A percentile compares a stretch with the other conserved stretches of the same genome.
Evolutionary conservation across 2,797 vertebrate genomes (phyloP).

Genomic region (Smutsia gigantea): DNA sequence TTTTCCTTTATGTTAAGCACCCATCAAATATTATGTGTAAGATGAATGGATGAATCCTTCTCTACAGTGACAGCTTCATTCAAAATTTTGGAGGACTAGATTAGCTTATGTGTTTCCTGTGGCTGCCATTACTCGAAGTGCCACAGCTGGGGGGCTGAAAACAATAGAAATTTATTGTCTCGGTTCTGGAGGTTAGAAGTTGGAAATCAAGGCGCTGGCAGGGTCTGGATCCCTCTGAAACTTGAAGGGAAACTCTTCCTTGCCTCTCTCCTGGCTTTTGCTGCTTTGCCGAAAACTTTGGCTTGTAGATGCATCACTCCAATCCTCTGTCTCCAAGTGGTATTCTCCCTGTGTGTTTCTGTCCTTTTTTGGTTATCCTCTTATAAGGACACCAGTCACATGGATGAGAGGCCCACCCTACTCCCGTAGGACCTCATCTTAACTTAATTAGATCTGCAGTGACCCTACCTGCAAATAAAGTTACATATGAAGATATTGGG

Average conservation of each 20-base stretch:
- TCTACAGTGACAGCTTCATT: not conserved
- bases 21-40: not conserved
- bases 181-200: not conserved
- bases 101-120: not conserved
- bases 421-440: not conserved
- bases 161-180: not conserved
- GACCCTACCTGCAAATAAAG: not conserved
- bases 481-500: not conserved
- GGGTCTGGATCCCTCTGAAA: not conserved
- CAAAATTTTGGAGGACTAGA: not conserved
- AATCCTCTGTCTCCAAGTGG: not conserved
- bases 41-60: not conserved
- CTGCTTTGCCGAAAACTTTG: not conserved
- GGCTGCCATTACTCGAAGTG: not conserved
- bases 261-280: not conserved
- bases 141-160: not conserved
- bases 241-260: not conserved
- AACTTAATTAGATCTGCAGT: not conserved
- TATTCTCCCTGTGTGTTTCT: not conserved
- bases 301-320: not conserved
- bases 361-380: not conserved
- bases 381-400: not conserved
- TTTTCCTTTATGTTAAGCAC: not conserved
- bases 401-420: not conserved
- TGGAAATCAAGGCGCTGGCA: not conserved